Base-by-base conservation (phyloP, 2,888 invertebrate species). In the Trissolcus brochymenae region DNA sequence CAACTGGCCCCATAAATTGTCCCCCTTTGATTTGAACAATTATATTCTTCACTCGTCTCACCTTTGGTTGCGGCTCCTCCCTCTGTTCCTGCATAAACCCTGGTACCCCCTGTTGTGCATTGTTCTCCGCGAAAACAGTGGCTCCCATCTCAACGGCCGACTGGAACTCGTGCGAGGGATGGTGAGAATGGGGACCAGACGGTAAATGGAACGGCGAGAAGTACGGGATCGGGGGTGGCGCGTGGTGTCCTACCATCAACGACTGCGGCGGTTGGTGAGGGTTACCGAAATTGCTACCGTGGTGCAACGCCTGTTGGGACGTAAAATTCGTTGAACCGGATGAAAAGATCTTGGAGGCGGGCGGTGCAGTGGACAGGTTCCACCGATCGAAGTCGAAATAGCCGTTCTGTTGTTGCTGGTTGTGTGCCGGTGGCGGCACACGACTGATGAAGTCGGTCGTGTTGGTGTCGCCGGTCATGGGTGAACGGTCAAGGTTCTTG, bases 321-420 rank as follows among this genome's bases (percentile, higher is more conserved):
- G 91, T 90, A 77, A 92, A 92, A 62, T 83, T 84, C n/a, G 92
- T 89, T 16, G 92, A 89, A 57, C 92, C 91, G 46, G 92, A 90
- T 85, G 92, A 90, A 86, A 94, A 94, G 89, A 94, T 93, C 90
- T 94, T 94, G 25, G 93, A 91, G 29, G 93, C 91, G 6, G 65
- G 17, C 1, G 67, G 46, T 16, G 93, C 92, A 7, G 92, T 91
- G 46, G 94, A 93, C 65, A 94, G 90, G 88, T 94, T 95, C 95
- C 95, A 95, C 81, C 95, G 91, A 83, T 94, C 95, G 83, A 95
- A 94, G 87, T 95, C 95, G 83, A 94, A 94, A 86, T 94, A 95
- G 4, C 68, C 53, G 85, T n/a, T 46, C 4, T 88, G 66, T 76
- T 76, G 84, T 87, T 92, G 92, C 84, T 92, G 92, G 84, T 92